A percentile compares a stretch with the other conserved stretches of the same genome.
Evolutionary conservation across 2,888 invertebrate species (phyloP).

Genomic region (Melipona beecheii): DNA sequence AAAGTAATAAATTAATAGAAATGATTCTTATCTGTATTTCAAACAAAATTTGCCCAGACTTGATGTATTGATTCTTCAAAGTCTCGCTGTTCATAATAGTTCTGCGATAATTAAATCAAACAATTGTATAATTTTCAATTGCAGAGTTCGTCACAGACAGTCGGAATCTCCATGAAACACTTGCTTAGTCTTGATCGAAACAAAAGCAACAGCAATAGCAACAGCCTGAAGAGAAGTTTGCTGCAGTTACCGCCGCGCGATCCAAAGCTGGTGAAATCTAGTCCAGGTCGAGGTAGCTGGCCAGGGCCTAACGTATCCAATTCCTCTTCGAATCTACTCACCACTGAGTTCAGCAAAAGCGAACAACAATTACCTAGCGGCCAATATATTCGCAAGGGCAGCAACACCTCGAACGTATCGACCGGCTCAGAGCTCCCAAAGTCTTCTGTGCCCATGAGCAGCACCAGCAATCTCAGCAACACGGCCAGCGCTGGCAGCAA

Average conservation of each 20-base stretch:
- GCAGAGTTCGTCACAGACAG: constrained; percentile 66
- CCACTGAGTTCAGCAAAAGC: constrained; percentile 92
- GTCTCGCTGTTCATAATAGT: too few relatives aligned
- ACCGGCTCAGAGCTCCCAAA: constrained; percentile 75
- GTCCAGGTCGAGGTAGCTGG: constrained; percentile 93
- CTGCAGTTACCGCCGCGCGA: constrained; percentile 90
- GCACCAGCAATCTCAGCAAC: constrained; percentile 60
- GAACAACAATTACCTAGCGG: constrained; percentile 88
- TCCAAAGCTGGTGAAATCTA: constrained; percentile 90
- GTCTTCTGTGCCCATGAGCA: constrained; percentile 67
- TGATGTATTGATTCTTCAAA: background rate
- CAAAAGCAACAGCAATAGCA: constrained; percentile 81
- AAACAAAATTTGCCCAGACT: too few relatives aligned
- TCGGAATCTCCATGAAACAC: constrained; percentile 82
- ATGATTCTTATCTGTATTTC: too few relatives aligned
- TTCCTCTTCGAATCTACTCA: constrained; percentile 85
- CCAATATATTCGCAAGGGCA: constrained; percentile 77
- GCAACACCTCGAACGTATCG: constrained; percentile 78
- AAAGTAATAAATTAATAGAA: too few relatives aligned
- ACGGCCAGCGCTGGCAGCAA: constrained; percentile 53
- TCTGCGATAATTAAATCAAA: background rate
- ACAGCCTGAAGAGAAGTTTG: constrained; percentile 85
- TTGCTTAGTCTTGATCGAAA: constrained; percentile 82
- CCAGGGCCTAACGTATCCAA: constrained; percentile 90
- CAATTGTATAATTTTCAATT: constrained; percentile 13